A percentile compares a stretch with the other conserved stretches of the same genome.
Conservation (phyloP, 2,888 invertebrate species). For the Lamellibrachia columna region DNA sequence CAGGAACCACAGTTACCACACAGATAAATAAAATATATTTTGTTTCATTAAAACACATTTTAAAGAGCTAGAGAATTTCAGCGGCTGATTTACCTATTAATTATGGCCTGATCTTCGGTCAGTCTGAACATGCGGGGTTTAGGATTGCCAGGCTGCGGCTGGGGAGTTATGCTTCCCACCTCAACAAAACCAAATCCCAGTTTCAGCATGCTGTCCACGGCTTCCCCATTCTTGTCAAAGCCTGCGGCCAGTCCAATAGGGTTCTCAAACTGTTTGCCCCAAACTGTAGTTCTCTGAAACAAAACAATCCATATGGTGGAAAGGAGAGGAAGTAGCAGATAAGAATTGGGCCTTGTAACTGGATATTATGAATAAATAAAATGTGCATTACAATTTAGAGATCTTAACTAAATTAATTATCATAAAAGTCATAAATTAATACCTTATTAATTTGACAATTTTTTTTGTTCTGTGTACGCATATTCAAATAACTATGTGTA, state of each 20-base stretch:
- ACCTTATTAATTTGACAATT: not conserved
- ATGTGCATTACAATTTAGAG: not conserved
- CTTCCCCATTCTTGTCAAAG: constrained; percentile 97
- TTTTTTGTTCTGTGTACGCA: too few species aligned
- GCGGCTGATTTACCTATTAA: constrained; percentile 77
- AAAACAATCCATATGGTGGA: not conserved
- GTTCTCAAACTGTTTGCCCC: constrained; percentile 80
- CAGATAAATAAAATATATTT: not conserved
- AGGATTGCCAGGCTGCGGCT: constrained; percentile 91
- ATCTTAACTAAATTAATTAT: not conserved
- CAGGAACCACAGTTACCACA: not conserved
- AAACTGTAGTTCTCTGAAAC: constrained; percentile 76
- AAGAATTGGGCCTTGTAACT: not conserved
- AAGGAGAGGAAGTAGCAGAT: not conserved
- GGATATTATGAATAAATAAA: constrained; percentile 1
- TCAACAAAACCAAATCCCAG: constrained; percentile 96
- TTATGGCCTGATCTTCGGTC: constrained; percentile 84
- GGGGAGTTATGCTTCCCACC: constrained; percentile 94
- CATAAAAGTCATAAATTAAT: not conserved
- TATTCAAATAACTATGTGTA: too few species aligned
- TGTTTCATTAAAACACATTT: not conserved
- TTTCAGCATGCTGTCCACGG: constrained; percentile 80
- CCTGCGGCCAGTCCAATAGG: constrained; percentile 98
- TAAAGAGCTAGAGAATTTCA: not conserved
- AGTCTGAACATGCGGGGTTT: constrained; percentile 93